Evolutionary conservation across 1,140 invertebrate genomes (phyloP).

Genomic region (Scaptomyza montana): DNA sequence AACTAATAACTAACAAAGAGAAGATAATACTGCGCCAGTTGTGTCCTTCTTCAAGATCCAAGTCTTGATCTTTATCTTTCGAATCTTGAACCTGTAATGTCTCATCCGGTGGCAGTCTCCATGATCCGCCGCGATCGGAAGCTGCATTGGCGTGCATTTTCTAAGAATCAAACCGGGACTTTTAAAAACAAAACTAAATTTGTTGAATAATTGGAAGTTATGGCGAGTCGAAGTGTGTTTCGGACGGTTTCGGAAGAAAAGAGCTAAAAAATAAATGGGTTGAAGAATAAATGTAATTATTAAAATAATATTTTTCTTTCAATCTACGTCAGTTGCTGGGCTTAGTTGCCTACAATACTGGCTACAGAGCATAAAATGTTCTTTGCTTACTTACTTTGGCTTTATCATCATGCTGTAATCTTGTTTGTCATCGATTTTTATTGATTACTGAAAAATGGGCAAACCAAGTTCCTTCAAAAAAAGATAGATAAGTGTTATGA

Average conservation of each 20-base stretch:
- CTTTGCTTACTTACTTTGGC: constrained; percentile 28
- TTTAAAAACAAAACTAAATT: constrained; percentile 29
- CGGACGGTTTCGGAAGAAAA: constrained; percentile 51
- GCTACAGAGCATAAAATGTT: too few relatives aligned
- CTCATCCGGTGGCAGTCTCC: constrained; percentile 94
- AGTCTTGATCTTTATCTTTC: constrained; percentile 89
- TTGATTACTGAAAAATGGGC: constrained; percentile 3
- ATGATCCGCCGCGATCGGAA: constrained; percentile 90
- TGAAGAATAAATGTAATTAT: background rate
- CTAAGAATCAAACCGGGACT: constrained; percentile 4
- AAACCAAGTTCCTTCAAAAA: constrained; percentile 18
- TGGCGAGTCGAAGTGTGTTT: constrained; percentile 36
- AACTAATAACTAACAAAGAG: constrained; percentile 92
- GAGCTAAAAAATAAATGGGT: constrained; percentile 13
- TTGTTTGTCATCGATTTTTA: constrained; percentile 38
- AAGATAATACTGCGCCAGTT: constrained; percentile 94
- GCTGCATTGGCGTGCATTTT: constrained; percentile 92
- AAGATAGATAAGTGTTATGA: background rate
- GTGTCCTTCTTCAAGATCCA: constrained; percentile 89
- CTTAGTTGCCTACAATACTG: too few relatives aligned
- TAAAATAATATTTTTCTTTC: too few relatives aligned
- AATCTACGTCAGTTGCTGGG: too few relatives aligned
- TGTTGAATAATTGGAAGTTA: constrained; percentile 29
- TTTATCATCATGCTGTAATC: constrained; percentile 37
- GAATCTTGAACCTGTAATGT: constrained; percentile 94